A percentile compares a stretch with the other conserved stretches of the same genome.
phyloP scores from a whole-genome alignment of 2,888 invertebrate species.

The Drosophila hamatofila region DNA sequence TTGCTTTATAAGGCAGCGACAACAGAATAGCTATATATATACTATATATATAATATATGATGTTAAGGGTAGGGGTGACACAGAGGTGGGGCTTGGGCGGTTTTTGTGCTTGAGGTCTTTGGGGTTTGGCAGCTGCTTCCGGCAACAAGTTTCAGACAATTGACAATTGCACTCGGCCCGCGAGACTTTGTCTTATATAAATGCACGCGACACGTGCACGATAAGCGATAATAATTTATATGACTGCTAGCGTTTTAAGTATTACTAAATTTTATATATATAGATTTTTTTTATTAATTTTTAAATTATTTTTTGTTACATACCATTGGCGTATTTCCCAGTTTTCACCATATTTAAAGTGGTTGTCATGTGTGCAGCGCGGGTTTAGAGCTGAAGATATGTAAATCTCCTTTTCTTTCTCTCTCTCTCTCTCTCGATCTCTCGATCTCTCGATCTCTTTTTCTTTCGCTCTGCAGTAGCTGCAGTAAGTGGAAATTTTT shows the following conservation, averaged over 20 bases:
- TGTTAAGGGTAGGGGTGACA: neutral
- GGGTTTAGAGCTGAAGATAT: slow-evolving; percentile 33
- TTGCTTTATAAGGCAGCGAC: slow-evolving; percentile 34
- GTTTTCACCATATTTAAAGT: slow-evolving; percentile 82
- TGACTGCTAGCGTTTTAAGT: slow-evolving; percentile 5
- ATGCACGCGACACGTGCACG: slow-evolving; percentile 62
- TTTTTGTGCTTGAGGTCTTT: neutral
- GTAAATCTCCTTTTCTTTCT: slow-evolving; percentile 1
- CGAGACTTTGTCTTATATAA: slow-evolving; percentile 60
- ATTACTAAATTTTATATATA: neutral
- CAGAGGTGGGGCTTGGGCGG: neutral
- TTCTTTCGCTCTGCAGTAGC: slow-evolving; percentile 5
- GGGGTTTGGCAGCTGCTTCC: slow-evolving; percentile 32
- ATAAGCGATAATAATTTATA: slow-evolving; percentile 1
- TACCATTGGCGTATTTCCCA: slow-evolving; percentile 83
- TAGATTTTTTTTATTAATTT: neutral
- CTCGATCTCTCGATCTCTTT: neutral
- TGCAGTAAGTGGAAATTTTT: slow-evolving; percentile 38
- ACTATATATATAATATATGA: neutral
- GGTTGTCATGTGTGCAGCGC: slow-evolving; percentile 75
- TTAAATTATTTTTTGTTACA: slow-evolving; percentile 25
- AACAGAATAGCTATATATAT: neutral
- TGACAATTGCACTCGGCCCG: slow-evolving; percentile 24
- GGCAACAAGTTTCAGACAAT: slow-evolving; percentile 49
- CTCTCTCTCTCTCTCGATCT: neutral